Evolutionary conservation across 2,797 vertebrate species (phyloP), one percentile per base, ranked within the genome.

Genomic region (Epinephelus malabaricus): DNA sequence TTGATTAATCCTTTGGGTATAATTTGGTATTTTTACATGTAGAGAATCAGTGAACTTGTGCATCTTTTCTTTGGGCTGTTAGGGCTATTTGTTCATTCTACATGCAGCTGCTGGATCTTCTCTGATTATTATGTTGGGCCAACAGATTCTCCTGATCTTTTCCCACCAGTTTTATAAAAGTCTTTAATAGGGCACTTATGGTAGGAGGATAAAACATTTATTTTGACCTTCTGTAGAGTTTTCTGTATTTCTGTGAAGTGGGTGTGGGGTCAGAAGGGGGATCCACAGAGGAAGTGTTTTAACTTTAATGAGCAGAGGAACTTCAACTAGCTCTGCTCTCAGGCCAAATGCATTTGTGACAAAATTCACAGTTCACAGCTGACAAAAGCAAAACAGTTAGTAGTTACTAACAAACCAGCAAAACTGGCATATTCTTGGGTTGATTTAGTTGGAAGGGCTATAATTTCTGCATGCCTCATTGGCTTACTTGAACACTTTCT

Each of bases 171-270:
- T 73, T 64, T 14, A 49, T 21, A 13, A 27, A 61, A 68, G 56
- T 25, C 30, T 68, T 63, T 45, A 38, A 45, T 14, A 17, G 47
- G 40, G 27, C 47, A 61, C 7, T 40, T 15, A 59, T 45, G 5
- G 27, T 49, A 38, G 27, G 62, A 68, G 38, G 56, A 59, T n/a
- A 21, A 50, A 61, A 53, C 18, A 53, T 45, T 55, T 46, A 8
- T 46, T 62, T 21, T 47, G 27, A 46, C 55, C 47, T 62, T 23
- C 54, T 46, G 23, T 4, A 9, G 43, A 45, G 34, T 43, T 50
- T 73, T 30, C 59, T 62, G 51, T 51, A 30, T 69, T 64, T 58
- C 13, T 56, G 43, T 58, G 27, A 51, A 56, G 59, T 46, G 46
- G 5, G n/a, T 14, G 51, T 59, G 7, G 49, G 49, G 34, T 74